Evolutionary conservation across 2,888 invertebrate genomes (phyloP), one percentile per base, ranked within the genome.

Genomic region (Bellardia bayeri): DNA sequence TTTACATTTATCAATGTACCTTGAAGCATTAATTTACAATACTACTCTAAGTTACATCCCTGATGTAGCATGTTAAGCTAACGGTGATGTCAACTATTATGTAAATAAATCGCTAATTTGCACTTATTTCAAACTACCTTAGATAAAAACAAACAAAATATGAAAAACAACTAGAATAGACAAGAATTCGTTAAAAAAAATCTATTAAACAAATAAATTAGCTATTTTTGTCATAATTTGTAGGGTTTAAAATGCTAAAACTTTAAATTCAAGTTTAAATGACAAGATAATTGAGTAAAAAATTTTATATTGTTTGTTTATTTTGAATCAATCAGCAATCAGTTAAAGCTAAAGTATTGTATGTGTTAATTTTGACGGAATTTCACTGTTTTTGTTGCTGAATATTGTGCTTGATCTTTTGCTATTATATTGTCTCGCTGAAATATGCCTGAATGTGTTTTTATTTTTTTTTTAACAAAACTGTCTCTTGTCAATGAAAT

Each of bases 191-290:
- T 5, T 2, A 42, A 7, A 2, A 42, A 23, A 23, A 23, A 23
- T 23, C 23, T 23, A 23, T 23, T 23, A 23, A 23, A 23, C 23
- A 45, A 45, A 45, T 1, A 16, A 63, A 49, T 33, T 13, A n/a
- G 8, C 54, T 11, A 13, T 3, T 16, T 37, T 42, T 40, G 13
- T 40, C 0, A 13, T 23, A 37, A 54, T 7, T 6, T 40, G 13
- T 23, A 40, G 64, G 64, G 13, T 40, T 66, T 66, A 64, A 64
- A 64, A 6, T 16, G 1, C n/a, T 54, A 63, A 16, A 49, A 16
- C 64, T 33, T 16, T n/a, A 74, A 72, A 66, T 61, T 51, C 42
- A 75, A 49, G 69, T 76, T 69, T 71, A 69, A 82, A 72, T 82
- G 75, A 69, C 68, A 75, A 40, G 66, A 82, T 82, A 75, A 76